Percentiles rank a stretch among this genome's conserved stretches.
These are phyloP conservation scores for Cinclus mexicanus DNA, from an alignment of 2,113 vertebrate genomes.

Conservation along the genomic window DNA sequence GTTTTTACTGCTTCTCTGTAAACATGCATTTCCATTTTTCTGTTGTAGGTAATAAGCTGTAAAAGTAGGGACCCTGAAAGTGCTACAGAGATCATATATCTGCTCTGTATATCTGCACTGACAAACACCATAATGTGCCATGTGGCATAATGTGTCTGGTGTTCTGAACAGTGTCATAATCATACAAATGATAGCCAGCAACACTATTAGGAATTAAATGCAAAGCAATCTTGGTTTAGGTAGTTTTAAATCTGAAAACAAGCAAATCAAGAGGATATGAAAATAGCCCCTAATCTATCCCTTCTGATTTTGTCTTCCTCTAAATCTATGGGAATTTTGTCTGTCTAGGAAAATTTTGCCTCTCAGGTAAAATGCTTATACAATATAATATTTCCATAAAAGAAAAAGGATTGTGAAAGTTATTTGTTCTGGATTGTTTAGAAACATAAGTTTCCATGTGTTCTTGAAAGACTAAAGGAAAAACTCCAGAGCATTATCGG, in stretches of 20 bases:
- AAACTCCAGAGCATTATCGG: background rate
- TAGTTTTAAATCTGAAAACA: background rate
- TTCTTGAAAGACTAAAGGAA: background rate
- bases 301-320: background rate
- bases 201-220: background rate
- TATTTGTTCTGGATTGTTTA: background rate
- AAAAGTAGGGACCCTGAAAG: background rate
- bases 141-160: background rate
- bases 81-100: background rate
- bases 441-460: background rate
- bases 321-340: background rate
- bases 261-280: background rate
- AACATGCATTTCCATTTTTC: background rate
- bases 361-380: background rate
- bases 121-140: background rate
- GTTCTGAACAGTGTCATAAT: background rate
- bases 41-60: background rate
- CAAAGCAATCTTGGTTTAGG: background rate
- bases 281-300: background rate
- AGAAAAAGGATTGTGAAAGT: background rate
- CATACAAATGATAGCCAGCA: background rate
- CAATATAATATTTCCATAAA: background rate
- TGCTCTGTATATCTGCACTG: background rate
- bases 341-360: background rate
- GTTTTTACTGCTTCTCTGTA: background rate